A percentile compares a stretch with the other conserved stretches of the same genome.
These are phyloP conservation scores for Daboia siamensis DNA, from an alignment of 2,113 vertebrate genomes.

Conservation along the genomic window DNA sequence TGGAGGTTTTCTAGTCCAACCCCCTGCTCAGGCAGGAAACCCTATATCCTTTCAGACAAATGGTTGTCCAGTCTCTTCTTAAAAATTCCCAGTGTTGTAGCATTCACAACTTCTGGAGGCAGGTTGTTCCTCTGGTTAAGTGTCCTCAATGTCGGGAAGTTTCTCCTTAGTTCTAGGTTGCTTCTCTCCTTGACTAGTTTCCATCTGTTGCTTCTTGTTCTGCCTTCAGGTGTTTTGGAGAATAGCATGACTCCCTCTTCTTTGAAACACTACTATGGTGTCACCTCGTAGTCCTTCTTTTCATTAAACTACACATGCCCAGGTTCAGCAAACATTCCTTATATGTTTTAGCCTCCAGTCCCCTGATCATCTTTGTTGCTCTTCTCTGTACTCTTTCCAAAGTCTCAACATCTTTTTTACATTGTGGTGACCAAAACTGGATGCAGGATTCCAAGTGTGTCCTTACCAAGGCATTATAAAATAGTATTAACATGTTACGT, in stretches of 20 bases:
- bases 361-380: no score
- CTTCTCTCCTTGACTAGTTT: not conserved
- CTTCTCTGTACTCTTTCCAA: no score
- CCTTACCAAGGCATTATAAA: not conserved
- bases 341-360: not conserved
- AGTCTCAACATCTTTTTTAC: no score
- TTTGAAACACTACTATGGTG: not conserved
- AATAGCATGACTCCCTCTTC: not conserved
- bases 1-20: not conserved
- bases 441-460: no score
- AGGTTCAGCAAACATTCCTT: not conserved
- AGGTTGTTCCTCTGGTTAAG: not conserved
- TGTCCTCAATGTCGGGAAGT: not conserved
- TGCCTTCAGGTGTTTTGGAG: not conserved
- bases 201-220: not conserved
- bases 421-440: no score
- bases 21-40: not conserved
- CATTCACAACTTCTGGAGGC: not conserved
- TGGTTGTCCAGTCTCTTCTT: not conserved
- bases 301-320: no score
- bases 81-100: not conserved
- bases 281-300: no score
- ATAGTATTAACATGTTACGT: rapidly evolving
- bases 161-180: no score
- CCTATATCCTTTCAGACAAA: not conserved